Percentiles rank a stretch among this genome's conserved stretches.
Evolutionary conservation across 2,113 vertebrate species (phyloP).

Genomic region (Charina bottae): DNA sequence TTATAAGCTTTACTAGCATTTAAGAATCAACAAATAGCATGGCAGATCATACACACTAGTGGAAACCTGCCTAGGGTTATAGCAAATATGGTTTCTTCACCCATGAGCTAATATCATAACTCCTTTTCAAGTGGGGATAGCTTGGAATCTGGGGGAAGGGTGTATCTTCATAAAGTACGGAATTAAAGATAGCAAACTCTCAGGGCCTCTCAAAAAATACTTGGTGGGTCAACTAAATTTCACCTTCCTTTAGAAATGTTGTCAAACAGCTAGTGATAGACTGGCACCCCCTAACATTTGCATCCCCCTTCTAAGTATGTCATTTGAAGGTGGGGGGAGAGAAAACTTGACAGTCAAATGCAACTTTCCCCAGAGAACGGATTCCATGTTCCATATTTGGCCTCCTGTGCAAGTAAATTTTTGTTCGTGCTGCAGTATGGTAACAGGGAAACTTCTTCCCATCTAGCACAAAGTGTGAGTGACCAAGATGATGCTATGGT

Average conservation of each 20-base stretch:
- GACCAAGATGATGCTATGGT: not conserved
- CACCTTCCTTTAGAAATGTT: not conserved
- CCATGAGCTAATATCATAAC: not conserved
- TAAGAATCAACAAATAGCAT: not conserved
- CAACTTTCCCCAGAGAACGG: not conserved
- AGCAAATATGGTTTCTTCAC: not conserved
- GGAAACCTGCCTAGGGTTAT: not conserved
- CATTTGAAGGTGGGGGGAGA: not conserved
- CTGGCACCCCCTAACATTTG: not conserved
- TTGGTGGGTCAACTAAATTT: not conserved
- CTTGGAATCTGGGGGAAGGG: not conserved
- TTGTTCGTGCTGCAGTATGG: not conserved
- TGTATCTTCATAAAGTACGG: not conserved
- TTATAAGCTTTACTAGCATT: not conserved
- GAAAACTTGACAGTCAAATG: not conserved
- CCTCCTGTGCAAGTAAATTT: conserved; percentile 10
- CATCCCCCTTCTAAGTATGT: not conserved
- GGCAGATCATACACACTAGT: not conserved
- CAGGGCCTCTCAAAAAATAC: not conserved
- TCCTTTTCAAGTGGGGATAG: not conserved
- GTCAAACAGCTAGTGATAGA: not conserved
- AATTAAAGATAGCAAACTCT: too few relatives aligned
- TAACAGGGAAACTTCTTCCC: not conserved
- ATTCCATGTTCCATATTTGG: not conserved
- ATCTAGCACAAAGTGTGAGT: not conserved